These are phyloP conservation scores for Malacosoma neustria DNA, from an alignment of 2,888 invertebrate genomes.

Conservation along the genomic window DNA sequence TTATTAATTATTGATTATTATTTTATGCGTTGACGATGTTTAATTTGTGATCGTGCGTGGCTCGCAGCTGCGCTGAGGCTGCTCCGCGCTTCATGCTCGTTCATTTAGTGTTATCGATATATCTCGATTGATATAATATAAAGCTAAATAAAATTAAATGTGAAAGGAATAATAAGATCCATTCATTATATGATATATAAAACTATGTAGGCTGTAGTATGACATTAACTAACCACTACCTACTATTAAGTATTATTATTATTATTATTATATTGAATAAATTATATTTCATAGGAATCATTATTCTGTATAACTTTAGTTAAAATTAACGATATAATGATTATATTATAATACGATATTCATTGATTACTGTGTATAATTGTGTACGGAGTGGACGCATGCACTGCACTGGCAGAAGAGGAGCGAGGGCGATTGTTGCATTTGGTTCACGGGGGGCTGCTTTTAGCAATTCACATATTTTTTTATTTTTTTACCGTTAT, in stretches of 20 bases:
- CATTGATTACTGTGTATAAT: conserved; percentile 36
- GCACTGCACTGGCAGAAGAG: not conserved
- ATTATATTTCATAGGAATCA: conserved; percentile 77
- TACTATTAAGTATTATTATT: conserved; percentile 75
- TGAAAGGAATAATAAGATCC: conserved; percentile 66
- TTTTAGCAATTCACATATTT: conserved; percentile 68
- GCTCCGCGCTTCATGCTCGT: conserved; percentile 36
- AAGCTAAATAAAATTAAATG: conserved; percentile 49
- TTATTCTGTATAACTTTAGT: conserved; percentile 77
- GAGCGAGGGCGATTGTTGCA: conserved; percentile 22
- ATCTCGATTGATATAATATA: conserved; percentile 64
- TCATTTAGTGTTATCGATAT: conserved; percentile 60
- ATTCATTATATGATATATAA: conserved; percentile 61
- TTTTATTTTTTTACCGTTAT: conserved; percentile 75
- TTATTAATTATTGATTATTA: conserved; percentile 75
- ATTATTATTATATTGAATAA: conserved; percentile 73
- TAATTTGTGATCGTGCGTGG: conserved; percentile 69
- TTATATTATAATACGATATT: conserved; percentile 39
- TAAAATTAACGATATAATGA: conserved; percentile 68
- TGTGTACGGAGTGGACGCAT: conserved; percentile 31
- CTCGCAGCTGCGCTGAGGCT: conserved; percentile 55
- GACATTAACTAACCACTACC: conserved; percentile 74
- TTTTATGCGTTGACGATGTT: conserved; percentile 75
- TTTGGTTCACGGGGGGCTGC: conserved; percentile 60
- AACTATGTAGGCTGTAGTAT: conserved; percentile 71